phyloP scores from a whole-genome alignment of 2,113 vertebrate species.

The Acanthisitta chloris region DNA sequence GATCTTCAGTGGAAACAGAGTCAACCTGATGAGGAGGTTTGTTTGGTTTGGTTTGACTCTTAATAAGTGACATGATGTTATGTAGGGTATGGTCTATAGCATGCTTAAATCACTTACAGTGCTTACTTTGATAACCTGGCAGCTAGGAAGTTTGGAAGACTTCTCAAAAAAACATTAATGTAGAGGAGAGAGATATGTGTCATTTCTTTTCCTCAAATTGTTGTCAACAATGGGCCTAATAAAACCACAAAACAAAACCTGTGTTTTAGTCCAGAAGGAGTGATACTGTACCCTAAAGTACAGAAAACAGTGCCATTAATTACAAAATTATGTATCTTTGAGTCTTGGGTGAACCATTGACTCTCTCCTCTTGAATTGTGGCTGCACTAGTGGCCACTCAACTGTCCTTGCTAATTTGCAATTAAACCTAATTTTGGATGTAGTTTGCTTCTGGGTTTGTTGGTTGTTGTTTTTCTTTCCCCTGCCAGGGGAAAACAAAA shows the following conservation, averaged over 20 bases:
- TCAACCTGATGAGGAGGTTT: not conserved
- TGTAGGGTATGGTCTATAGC: not conserved
- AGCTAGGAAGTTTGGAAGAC: not conserved
- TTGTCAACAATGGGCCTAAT: not conserved
- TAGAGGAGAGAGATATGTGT: not conserved
- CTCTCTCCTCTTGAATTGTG: not conserved
- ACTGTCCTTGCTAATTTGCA: not conserved
- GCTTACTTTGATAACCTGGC: not conserved
- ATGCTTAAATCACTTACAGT: not conserved
- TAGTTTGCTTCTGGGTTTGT: not conserved
- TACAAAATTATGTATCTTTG: not conserved
- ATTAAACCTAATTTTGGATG: not conserved
- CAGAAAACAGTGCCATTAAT: not conserved
- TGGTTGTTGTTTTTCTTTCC: not conserved
- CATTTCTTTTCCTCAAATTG: not conserved
- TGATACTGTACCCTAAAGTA: not conserved
- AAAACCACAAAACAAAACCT: not conserved
- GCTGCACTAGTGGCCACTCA: not conserved
- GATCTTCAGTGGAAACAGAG: not conserved
- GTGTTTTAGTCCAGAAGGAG: not conserved
- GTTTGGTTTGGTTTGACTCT: not conserved
- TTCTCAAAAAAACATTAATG: not conserved
- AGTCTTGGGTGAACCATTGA: not conserved
- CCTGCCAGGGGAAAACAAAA: not conserved
- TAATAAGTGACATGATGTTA: not conserved